phyloP scores from a whole-genome alignment of 2,113 vertebrate species.

The Proterorhinus semilunaris region DNA sequence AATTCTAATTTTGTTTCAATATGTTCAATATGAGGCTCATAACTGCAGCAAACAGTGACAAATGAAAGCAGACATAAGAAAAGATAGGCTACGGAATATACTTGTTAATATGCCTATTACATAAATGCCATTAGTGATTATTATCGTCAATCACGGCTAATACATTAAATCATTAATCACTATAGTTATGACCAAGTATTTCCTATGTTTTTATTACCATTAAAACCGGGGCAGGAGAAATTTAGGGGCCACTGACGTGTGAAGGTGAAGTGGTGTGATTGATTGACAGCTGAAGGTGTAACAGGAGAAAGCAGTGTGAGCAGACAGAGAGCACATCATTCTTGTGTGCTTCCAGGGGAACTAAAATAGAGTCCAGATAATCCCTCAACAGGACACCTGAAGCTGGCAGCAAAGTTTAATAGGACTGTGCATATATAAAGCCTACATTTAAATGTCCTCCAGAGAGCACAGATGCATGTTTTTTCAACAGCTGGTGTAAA shows the following conservation, averaged over 20 bases:
- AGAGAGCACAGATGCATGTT: background rate
- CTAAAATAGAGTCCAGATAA: constrained; percentile 73
- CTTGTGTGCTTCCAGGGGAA: constrained; percentile 45
- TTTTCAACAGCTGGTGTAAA: background rate
- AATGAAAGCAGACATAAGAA: no score
- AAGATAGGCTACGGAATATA: no score
- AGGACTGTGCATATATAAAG: constrained; percentile 41
- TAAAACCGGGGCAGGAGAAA: background rate
- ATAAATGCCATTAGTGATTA: no score
- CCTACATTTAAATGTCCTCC: constrained; percentile 63
- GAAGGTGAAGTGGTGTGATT: constrained; percentile 12
- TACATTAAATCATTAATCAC: no score
- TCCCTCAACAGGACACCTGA: constrained; percentile 63
- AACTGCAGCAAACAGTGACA: no score
- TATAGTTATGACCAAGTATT: background rate
- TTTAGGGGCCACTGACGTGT: background rate
- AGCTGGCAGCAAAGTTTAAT: constrained; percentile 40
- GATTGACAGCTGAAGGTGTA: constrained; percentile 32
- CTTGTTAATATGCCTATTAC: no score
- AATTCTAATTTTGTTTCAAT: no score
- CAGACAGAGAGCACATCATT: constrained; percentile 52
- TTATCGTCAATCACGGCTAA: no score
- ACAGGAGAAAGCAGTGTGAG: constrained; percentile 11
- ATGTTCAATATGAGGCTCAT: no score
- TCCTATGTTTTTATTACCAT: background rate